These are phyloP conservation scores for Pseudotriccus pelzelni DNA, from an alignment of 2,797 vertebrate genomes.

Conservation along the genomic window DNA sequence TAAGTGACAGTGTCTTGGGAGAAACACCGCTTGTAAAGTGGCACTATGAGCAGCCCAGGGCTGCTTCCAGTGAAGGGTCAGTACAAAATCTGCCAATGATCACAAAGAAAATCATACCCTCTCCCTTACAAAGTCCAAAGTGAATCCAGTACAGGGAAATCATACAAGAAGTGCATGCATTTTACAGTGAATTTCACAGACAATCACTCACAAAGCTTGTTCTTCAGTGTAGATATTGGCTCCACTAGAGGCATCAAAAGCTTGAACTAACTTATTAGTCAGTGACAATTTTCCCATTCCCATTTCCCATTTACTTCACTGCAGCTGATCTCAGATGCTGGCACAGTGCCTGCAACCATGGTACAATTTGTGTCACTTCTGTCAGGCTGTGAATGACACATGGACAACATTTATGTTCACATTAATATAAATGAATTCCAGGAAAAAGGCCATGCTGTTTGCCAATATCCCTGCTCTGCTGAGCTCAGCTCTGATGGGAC, in stretches of 20 bases:
- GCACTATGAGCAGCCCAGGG: not conserved
- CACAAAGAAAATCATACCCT: not conserved
- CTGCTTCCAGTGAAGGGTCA: not conserved
- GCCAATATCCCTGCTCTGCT: constrained; percentile 72
- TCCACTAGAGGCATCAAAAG: not conserved
- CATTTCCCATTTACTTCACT: not conserved
- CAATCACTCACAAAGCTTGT: not conserved
- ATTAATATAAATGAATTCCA: constrained; percentile 44
- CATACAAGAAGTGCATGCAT: not conserved
- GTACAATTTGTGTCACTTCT: not conserved
- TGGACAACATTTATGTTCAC: not conserved
- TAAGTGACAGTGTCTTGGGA: not conserved
- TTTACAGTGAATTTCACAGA: not conserved
- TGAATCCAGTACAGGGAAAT: not conserved
- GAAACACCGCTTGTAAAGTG: not conserved
- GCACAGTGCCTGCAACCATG: not conserved
- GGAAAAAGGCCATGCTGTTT: constrained; percentile 79
- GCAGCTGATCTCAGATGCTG: not conserved
- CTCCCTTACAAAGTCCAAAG: not conserved
- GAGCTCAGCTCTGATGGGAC: constrained; percentile 75
- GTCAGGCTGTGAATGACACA: not conserved
- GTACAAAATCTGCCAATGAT: not conserved
- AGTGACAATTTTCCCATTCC: not conserved
- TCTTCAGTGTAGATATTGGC: not conserved
- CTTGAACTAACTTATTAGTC: not conserved